Percentiles rank a stretch among this genome's conserved stretches.
Evolutionary conservation across 2,888 invertebrate species (phyloP).

Genomic region (Drosophila nr. perissopoda): DNA sequence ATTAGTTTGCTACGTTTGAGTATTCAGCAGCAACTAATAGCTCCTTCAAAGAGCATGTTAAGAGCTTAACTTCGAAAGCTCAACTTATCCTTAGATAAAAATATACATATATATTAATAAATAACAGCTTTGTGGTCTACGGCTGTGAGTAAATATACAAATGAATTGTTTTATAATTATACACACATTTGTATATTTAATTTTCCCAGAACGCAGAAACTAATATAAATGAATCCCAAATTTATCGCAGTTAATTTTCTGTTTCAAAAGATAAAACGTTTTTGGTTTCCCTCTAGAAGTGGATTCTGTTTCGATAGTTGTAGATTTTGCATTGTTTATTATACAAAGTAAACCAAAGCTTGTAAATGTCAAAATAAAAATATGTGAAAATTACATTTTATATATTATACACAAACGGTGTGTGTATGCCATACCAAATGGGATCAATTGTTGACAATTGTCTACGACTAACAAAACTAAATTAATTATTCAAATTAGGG

Average conservation of each 20-base stretch:
- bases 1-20: neutral
- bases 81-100: neutral
- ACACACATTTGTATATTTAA: neutral
- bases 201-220: neutral
- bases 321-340: conserved; percentile 60
- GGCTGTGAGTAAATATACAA: neutral
- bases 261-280: neutral
- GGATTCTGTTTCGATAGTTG: conserved; percentile 29
- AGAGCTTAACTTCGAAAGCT: neutral
- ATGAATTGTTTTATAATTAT: neutral
- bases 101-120: neutral
- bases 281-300: conserved; percentile 2
- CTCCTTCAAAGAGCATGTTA: neutral
- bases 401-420: conserved; percentile 23
- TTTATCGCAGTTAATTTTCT: neutral
- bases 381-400: conserved; percentile 48
- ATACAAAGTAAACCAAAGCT: conserved; percentile 57
- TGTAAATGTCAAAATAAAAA: conserved; percentile 42
- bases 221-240: neutral
- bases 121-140: conserved; percentile 9
- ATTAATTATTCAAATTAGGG: conserved; percentile 35
- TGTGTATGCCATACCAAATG: conserved; percentile 28
- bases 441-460: conserved; percentile 54
- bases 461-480: conserved; percentile 47
- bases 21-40: neutral